Conservation (phyloP, 2,888 invertebrate species). For the Pandemis corylana region DNA sequence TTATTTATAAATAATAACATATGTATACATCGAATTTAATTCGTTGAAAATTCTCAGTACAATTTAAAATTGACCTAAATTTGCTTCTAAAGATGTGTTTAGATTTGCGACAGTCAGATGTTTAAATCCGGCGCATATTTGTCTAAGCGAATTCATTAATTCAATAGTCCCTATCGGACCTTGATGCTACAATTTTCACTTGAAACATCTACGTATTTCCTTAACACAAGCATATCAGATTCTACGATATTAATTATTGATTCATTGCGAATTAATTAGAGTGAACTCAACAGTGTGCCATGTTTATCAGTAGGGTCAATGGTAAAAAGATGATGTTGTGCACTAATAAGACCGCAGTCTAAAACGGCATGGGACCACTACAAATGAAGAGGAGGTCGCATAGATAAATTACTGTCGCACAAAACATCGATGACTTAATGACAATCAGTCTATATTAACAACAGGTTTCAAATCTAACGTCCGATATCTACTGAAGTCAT, state of each 20-base stretch:
- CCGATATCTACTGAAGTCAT: neutral
- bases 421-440: neutral
- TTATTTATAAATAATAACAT: neutral
- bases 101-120: neutral
- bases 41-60: neutral
- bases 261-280: neutral
- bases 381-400: neutral
- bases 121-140: neutral
- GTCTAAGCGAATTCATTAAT: neutral
- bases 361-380: neutral
- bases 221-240: slow-evolving; percentile 2
- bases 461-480: neutral
- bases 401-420: neutral
- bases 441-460: neutral
- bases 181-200: neutral
- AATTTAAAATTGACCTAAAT: neutral
- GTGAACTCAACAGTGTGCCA: neutral
- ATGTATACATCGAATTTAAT: neutral
- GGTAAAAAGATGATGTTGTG: neutral
- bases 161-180: neutral
- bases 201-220: neutral
- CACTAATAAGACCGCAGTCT: neutral
- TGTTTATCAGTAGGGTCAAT: neutral
- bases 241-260: neutral
- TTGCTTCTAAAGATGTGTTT: neutral